A percentile compares a stretch with the other conserved stretches of the same genome.
Conservation (phyloP, 2,113 vertebrate species). For the Dicentrarchus labrax region DNA sequence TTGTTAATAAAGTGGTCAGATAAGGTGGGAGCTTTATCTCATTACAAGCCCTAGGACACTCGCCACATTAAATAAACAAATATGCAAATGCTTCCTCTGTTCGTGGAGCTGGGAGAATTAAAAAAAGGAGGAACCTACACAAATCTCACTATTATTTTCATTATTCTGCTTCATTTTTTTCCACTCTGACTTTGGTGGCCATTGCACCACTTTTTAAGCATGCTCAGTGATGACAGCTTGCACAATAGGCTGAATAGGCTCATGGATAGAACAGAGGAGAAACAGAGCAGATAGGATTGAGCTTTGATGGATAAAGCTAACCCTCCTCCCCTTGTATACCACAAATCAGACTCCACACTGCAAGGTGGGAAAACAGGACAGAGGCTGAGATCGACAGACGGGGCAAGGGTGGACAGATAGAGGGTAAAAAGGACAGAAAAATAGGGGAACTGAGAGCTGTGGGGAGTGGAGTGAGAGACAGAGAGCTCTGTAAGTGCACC, state of each 20-base stretch:
- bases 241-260: slow-evolving; percentile 69
- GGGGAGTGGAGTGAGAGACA: slow-evolving; percentile 50
- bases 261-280: slow-evolving; percentile 43
- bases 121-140: slow-evolving; percentile 42
- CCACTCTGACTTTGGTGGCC: slow-evolving; percentile 17
- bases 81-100: slow-evolving; percentile 71
- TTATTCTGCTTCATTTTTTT: slow-evolving; percentile 46
- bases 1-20: slow-evolving; percentile 83
- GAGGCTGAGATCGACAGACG: slow-evolving; percentile 45
- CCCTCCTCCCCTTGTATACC: slow-evolving; percentile 31
- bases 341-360: slow-evolving; percentile 39
- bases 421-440: slow-evolving; percentile 64
- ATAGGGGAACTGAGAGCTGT: slow-evolving; percentile 33
- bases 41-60: slow-evolving; percentile 74
- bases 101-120: slow-evolving; percentile 54
- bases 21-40: slow-evolving; percentile 79
- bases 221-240: slow-evolving; percentile 52
- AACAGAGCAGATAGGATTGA: slow-evolving; percentile 43
- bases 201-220: slow-evolving; percentile 57
- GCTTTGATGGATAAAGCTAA: slow-evolving; percentile 61
- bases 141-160: slow-evolving; percentile 61
- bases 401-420: slow-evolving; percentile 49
- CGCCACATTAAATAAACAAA: slow-evolving; percentile 70
- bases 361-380: slow-evolving; percentile 48
- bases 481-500: slow-evolving; percentile 72